These are phyloP conservation scores for Gymnocephalus cernua DNA, from an alignment of 2,113 vertebrate genomes.

Conservation along the genomic window DNA sequence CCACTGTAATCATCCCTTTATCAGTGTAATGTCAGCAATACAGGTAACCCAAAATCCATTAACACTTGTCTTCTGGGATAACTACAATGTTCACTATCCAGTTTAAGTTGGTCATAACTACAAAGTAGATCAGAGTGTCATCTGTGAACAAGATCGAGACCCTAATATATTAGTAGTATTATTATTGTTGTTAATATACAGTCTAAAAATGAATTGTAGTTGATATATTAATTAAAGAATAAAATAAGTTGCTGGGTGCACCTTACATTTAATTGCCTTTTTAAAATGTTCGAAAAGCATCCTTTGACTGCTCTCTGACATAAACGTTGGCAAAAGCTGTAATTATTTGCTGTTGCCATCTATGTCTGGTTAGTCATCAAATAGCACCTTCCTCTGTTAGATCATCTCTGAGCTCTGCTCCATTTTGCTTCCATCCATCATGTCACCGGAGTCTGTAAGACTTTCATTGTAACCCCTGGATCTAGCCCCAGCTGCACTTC, in stretches of 20 bases:
- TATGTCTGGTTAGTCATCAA: neutral
- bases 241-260: no score
- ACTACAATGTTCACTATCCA: neutral
- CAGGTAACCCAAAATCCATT: neutral
- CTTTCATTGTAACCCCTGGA: conserved; percentile 40
- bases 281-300: neutral
- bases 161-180: no score
- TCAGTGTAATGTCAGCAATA: neutral
- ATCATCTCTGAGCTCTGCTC: neutral
- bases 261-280: neutral
- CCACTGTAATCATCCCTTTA: conserved; percentile 9
- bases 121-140: neutral
- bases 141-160: neutral
- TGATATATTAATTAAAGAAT: no score
- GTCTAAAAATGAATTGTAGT: no score
- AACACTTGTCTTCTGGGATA: neutral
- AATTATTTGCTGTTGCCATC: neutral
- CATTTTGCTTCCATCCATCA: conserved; percentile 5
- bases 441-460: conserved; percentile 22
- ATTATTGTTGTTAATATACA: no score
- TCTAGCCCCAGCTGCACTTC: conserved; percentile 1
- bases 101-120: neutral
- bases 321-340: neutral
- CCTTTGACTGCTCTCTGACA: neutral
- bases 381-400: neutral